A percentile compares a stretch with the other conserved stretches of the same genome.
Conservation (phyloP, 23 tunicate genomes). For the Halocynthia aurantium region DNA sequence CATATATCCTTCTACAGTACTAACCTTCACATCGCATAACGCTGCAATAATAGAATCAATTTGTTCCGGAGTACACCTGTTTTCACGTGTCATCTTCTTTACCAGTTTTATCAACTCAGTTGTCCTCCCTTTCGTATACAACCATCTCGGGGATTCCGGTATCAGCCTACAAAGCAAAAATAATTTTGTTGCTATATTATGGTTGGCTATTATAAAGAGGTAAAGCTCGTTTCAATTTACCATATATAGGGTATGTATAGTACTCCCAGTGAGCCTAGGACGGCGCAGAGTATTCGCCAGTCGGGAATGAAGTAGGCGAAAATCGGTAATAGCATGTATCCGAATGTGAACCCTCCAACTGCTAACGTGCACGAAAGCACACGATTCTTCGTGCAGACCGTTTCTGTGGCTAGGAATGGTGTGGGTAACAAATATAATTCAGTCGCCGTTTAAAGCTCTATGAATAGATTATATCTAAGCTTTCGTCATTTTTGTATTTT, state of each 20-base stretch:
- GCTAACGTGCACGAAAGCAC: conserved; percentile 34
- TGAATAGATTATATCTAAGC: no score
- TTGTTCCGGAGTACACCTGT: no score
- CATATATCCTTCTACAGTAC: not conserved
- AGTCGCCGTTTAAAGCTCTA: no score
- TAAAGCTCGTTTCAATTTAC: conserved; percentile 9
- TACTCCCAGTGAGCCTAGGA: conserved; percentile 30
- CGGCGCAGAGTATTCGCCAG: conserved; percentile 44
- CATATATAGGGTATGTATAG: conserved; percentile 48
- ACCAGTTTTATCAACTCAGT: conserved; percentile 21
- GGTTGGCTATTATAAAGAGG: not conserved
- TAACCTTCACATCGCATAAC: not conserved
- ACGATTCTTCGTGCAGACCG: conserved; percentile 30
- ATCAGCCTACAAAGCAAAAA: conserved; percentile 29
- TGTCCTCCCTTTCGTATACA: conserved; percentile 12
- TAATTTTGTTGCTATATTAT: not conserved
- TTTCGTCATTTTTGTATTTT: no score
- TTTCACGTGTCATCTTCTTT: conserved; percentile 24
- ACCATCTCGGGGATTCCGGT: conserved; percentile 58
- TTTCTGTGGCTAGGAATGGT: conserved; percentile 37
- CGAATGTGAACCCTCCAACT: conserved; percentile 58
- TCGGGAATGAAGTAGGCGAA: conserved; percentile 40
- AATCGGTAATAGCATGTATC: conserved; percentile 61
- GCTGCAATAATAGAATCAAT: no score
- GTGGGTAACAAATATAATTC: not conserved